Percentiles rank a stretch among this genome's conserved stretches.
These are phyloP conservation scores for Zonotrichia albicollis DNA, from an alignment of 2,797 vertebrate genomes.

Conservation along the genomic window DNA sequence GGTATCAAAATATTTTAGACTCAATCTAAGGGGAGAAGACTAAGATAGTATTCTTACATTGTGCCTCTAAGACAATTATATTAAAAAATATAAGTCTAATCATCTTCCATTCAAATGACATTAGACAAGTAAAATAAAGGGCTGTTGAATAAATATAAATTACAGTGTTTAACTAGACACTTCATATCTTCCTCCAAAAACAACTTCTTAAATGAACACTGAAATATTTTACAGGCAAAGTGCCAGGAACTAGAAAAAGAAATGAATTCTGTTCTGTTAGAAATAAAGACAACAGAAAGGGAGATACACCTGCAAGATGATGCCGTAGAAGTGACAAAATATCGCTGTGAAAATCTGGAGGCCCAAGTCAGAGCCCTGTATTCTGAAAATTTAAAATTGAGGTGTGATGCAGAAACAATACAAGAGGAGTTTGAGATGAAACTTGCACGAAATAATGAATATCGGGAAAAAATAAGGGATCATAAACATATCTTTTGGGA, in stretches of 20 bases:
- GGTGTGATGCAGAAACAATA: slow-evolving; percentile 58
- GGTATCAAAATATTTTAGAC: background rate
- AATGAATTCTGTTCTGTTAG: slow-evolving; percentile 56
- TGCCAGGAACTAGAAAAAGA: slow-evolving; percentile 73
- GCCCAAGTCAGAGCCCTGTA: slow-evolving; percentile 64
- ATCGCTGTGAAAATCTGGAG: slow-evolving; percentile 66
- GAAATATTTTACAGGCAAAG: slow-evolving; percentile 73
- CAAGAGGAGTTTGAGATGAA: slow-evolving; percentile 71
- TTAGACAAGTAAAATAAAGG: background rate
- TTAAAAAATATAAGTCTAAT: background rate
- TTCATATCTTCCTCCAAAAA: background rate
- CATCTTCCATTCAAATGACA: background rate
- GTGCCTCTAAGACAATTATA: background rate
- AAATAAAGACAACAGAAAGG: slow-evolving; percentile 72
- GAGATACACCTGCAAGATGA: slow-evolving; percentile 71
- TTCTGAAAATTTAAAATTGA: slow-evolving; percentile 73
- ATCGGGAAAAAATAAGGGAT: slow-evolving; percentile 74
- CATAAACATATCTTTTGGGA: slow-evolving; percentile 64
- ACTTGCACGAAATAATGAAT: slow-evolving; percentile 71
- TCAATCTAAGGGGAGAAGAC: background rate
- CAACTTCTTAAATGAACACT: background rate
- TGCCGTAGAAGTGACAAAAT: slow-evolving; percentile 61
- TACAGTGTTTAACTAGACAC: background rate
- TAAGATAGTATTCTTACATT: background rate
- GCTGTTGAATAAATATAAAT: background rate